Evolutionary conservation across 2,113 vertebrate species (phyloP), one percentile per base, ranked within the genome.

Genomic region (Platysteira castanea): DNA sequence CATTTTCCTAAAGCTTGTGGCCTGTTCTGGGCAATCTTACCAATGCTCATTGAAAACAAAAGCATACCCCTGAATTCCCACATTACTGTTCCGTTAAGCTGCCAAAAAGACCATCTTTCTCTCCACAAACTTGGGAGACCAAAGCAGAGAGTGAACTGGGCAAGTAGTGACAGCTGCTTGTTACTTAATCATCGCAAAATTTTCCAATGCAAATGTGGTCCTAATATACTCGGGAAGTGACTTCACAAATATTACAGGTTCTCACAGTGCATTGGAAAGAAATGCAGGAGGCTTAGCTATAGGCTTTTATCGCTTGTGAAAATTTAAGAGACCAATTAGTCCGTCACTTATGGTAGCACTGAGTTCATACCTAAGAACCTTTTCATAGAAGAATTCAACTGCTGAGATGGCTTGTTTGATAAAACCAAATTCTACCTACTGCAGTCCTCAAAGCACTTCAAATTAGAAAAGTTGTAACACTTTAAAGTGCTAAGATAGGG

Each of bases 211-310:
- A 82, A 53, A 82, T 35, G 22, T 60, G 28, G 28, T 17, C 30
- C 46, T 50, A n/a, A 57, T 19, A 24, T 4, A 46, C 10, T 20
- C 17, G 16, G 60, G 9, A 69, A 68, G 9, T 41, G 35, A 87
- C 33, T 33, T 87, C 41, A 68, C 11, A 79, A 84, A 75, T 41
- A 89, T 18, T 75, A 56, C 16, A 84, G 7, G 10, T 79, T 76
- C 31, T 84, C 22, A 47, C 0, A 1, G 1, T 71, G 21, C 8
- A 2, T 28, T 57, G 1, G 22, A 39, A 57, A 64, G 56, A 56
- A 52, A 63, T 12, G 11, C 3, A 65, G 31, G 13, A 79, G 13
- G 22, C 14, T 74, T 78, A 31, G 46, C 28, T 50, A 13, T 30
- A 47, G 1, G 2, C 11, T 50, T 86, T 53, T 37, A 74, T 53